A percentile compares a stretch with the other conserved stretches of the same genome.
phyloP scores from a whole-genome alignment of 30 jellyfish, hydroid and myxozoan species.

The Turritopsis rubra region DNA sequence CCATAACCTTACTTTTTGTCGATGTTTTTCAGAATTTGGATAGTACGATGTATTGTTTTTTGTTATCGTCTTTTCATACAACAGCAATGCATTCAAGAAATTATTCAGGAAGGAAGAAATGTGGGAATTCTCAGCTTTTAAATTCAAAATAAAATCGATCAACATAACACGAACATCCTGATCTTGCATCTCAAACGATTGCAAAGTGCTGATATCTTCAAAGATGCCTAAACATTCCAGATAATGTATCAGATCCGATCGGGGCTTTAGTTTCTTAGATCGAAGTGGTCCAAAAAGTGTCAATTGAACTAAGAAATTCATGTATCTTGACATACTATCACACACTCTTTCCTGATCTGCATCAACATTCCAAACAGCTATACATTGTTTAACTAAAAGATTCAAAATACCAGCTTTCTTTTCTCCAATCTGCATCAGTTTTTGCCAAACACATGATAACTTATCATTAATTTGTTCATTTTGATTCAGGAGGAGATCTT shows the following conservation, averaged over 20 bases:
- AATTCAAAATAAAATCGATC: slow-evolving; percentile 26
- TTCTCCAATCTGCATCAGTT: slow-evolving; percentile 48
- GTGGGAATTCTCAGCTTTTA: background rate
- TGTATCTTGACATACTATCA: slow-evolving; percentile 1
- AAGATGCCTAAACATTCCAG: slow-evolving; percentile 5
- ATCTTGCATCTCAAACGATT: slow-evolving; percentile 36
- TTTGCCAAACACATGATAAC: slow-evolving; percentile 38
- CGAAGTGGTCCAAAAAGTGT: slow-evolving; percentile 77
- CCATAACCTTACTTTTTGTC: slow-evolving; percentile 83
- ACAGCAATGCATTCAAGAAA: slow-evolving; percentile 30
- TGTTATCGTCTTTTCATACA: slow-evolving; percentile 39
- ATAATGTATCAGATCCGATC: slow-evolving; percentile 18
- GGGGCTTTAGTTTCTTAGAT: slow-evolving; percentile 38
- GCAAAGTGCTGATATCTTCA: slow-evolving; percentile 13
- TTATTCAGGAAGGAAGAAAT: background rate
- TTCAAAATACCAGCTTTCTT: slow-evolving; percentile 52
- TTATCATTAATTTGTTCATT: slow-evolving; percentile 14
- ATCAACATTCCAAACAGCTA: slow-evolving; percentile 36
- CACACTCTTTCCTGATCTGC: slow-evolving; percentile 13
- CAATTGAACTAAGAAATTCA: slow-evolving; percentile 47
- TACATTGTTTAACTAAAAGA: slow-evolving; percentile 34
- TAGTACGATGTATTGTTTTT: slow-evolving; percentile 41
- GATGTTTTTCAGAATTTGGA: slow-evolving; percentile 67
- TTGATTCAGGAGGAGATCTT: slow-evolving; percentile 21
- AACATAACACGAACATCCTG: slow-evolving; percentile 46